Evolutionary conservation across 2,113 vertebrate species (phyloP), one percentile per base, ranked within the genome.

Genomic region (Macrotus californicus): DNA sequence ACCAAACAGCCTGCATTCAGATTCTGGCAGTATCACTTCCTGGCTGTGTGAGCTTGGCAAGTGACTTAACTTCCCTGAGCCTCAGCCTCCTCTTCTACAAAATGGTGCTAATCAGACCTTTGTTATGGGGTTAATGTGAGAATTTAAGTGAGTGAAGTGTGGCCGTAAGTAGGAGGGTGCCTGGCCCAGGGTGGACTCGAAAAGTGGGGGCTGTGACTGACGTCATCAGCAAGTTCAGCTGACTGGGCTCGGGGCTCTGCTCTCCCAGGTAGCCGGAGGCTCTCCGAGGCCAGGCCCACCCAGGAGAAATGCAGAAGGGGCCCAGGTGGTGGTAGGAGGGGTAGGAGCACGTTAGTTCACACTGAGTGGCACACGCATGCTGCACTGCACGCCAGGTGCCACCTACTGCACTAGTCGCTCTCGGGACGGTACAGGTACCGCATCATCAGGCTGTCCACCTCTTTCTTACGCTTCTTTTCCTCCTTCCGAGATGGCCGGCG

Each of bases 381-480:
- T 92, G 96, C 98, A 96, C 96, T 91, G 64, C 73, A 36, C 91
- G 43, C 94, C 85, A 70, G 75, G 97, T 72, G 95, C 98, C 98
- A 99, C 99, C 99, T 99, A 98, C 99, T 99, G 98, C 97, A 69
- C 99, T 98, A 99, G 98, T 99, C 99, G 97, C 99, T 99, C 98
- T 99, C 99, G 0, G 99, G 98, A 22, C 99, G 98, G 98, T 99
- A 99, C 54, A 99, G 98, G 97, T 99, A 99, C 96, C 99, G 99
- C 99, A 99, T 99, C 99, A 99, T 98, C 97, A 99, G 96, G 97
- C 97, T 99, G 98, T 99, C 99, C 90, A 99, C 99, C 94, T 99
- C 98, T 97, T 99, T 99, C 97, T 99, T 99, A 75, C 98, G 98
- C 94, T 99, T 98, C 98, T 99, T 99, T 64, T 99, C 98, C 24